phyloP scores from a whole-genome alignment of 2,113 vertebrate species.

The Enhydra lutris region DNA sequence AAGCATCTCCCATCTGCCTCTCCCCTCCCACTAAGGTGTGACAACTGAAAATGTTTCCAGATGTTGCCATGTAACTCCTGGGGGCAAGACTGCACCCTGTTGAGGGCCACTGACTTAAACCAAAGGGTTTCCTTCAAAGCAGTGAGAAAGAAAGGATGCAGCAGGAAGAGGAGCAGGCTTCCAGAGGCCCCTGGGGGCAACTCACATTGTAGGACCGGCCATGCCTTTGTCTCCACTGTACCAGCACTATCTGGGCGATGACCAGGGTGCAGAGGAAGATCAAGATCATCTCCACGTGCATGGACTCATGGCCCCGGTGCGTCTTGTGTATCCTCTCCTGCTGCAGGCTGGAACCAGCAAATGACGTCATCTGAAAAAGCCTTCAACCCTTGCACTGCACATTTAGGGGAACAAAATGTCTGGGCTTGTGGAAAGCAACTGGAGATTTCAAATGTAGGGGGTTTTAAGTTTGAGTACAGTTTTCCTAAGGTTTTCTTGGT shows the following conservation, averaged over 20 bases:
- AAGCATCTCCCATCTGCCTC: neutral
- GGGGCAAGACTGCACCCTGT: neutral
- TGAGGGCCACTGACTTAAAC: neutral
- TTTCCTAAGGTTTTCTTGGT: neutral
- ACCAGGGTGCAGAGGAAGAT: slow-evolving; percentile 83
- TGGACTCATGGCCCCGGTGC: slow-evolving; percentile 81
- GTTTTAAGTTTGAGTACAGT: neutral
- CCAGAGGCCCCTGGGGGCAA: neutral
- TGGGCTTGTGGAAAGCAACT: neutral
- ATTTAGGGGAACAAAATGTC: neutral
- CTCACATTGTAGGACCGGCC: slow-evolving; percentile 80
- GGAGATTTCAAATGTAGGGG: neutral
- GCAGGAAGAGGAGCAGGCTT: neutral
- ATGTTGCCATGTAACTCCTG: neutral
- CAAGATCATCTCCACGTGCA: slow-evolving; percentile 83
- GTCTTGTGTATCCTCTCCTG: slow-evolving; percentile 79
- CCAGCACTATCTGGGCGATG: slow-evolving; percentile 80
- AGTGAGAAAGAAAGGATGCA: slow-evolving; percentile 39
- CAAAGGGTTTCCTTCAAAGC: slow-evolving; percentile 38
- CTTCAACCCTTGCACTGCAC: neutral
- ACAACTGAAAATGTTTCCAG: neutral
- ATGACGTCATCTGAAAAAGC: neutral
- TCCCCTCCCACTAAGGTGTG: neutral
- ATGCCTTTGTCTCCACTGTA: slow-evolving; percentile 86
- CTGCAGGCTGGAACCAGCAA: slow-evolving; percentile 75